phyloP scores from a whole-genome alignment of 1,140 invertebrate species.

The Meloidogyne floridensis region DNA sequence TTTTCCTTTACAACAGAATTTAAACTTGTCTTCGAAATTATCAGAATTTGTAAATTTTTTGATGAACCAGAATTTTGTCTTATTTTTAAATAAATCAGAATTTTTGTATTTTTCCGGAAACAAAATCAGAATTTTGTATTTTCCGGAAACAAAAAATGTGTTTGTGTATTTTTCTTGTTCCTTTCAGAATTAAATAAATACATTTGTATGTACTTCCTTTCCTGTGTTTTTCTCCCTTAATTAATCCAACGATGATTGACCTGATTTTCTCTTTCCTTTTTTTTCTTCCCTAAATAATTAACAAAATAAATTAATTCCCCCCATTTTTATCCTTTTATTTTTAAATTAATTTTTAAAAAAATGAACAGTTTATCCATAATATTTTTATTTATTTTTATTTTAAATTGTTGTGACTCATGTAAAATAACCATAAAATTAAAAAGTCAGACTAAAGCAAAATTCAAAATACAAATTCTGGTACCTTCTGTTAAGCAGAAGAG shows the following conservation, averaged over 20 bases:
- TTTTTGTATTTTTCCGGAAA: not conserved
- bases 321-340: no score
- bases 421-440: slow-evolving; percentile 38
- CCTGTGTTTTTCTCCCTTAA: no score
- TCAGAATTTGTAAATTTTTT: not conserved
- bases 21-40: not conserved
- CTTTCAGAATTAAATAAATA: no score
- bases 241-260: no score
- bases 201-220: no score
- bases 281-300: no score
- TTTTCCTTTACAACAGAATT: not conserved
- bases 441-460: slow-evolving; percentile 41
- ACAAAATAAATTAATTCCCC: no score
- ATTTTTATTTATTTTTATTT: slow-evolving; percentile 30
- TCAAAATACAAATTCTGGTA: slow-evolving; percentile 33
- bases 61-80: not conserved
- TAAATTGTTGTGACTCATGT: slow-evolving; percentile 27
- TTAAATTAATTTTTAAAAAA: no score
- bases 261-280: no score
- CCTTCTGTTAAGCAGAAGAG: slow-evolving; percentile 30
- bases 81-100: not conserved
- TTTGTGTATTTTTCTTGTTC: no score
- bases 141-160: no score
- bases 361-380: not conserved
- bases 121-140: not conserved